A percentile compares a stretch with the other conserved stretches of the same genome.
Evolutionary conservation across 2,113 vertebrate species (phyloP).

Genomic region (Parus major): DNA sequence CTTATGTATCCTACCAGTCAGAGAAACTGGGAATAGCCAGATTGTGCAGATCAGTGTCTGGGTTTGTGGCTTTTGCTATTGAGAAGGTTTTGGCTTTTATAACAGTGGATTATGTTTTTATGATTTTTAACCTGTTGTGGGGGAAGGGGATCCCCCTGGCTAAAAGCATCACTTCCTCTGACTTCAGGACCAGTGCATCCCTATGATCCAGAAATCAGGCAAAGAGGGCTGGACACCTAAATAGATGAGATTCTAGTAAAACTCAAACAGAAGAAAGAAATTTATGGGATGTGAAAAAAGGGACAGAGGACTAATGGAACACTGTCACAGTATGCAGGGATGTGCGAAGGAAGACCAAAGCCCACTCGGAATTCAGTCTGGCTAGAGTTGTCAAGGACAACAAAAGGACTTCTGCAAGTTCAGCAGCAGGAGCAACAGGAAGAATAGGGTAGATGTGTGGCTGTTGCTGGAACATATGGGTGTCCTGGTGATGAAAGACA

Average conservation of each 20-base stretch:
- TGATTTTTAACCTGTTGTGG: neutral
- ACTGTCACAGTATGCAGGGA: neutral
- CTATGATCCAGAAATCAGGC: neutral
- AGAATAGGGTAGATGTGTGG: neutral
- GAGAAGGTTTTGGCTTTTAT: neutral
- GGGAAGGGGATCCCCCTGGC: neutral
- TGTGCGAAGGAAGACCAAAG: neutral
- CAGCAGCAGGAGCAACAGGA: neutral
- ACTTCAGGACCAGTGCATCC: neutral
- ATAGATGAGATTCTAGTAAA: neutral
- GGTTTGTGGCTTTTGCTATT: neutral
- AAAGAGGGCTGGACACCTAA: neutral
- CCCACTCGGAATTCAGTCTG: neutral
- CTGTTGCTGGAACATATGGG: neutral
- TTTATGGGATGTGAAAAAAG: neutral
- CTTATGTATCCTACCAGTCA: neutral
- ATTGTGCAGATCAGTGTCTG: accelerated
- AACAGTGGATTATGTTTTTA: neutral
- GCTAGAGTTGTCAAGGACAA: neutral
- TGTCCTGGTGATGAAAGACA: neutral
- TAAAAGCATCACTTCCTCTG: neutral
- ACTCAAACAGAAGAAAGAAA: neutral
- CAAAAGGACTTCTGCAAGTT: neutral
- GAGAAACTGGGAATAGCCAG: neutral
- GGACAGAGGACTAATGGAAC: neutral